A percentile compares a stretch with the other conserved stretches of the same genome.
These are phyloP conservation scores for Nannoperca australis DNA, from an alignment of 2,797 vertebrate genomes.

Conservation along the genomic window DNA sequence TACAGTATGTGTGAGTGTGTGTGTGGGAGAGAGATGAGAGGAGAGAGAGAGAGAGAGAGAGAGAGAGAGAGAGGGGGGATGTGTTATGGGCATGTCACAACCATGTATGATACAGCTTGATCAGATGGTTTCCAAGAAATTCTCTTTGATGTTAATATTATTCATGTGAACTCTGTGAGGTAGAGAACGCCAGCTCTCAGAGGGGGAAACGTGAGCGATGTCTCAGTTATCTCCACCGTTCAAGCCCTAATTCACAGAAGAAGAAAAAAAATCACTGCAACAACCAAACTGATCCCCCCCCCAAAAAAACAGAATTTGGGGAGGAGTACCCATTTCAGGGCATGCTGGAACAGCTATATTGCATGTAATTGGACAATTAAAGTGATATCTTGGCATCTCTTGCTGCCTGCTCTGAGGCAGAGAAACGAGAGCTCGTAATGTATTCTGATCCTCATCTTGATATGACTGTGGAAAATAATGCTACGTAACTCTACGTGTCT, in stretches of 20 bases:
- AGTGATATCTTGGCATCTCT: conserved; percentile 74
- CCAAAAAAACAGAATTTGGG: conserved; percentile 56
- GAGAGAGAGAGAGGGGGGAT: conserved; percentile 17
- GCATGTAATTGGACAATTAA: conserved; percentile 81
- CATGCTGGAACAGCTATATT: conserved; percentile 65
- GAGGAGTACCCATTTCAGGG: conserved; percentile 67
- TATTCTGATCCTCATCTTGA: conserved; percentile 65
- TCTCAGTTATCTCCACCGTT: conserved; percentile 72
- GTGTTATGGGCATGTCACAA: conserved; percentile 74
- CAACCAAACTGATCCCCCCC: conserved; percentile 43
- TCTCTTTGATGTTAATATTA: conserved; percentile 83
- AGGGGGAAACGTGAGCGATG: conserved; percentile 71
- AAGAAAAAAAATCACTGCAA: conserved; percentile 42
- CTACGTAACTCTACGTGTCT: conserved; percentile 50
- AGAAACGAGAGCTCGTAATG: conserved; percentile 46
- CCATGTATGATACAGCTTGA: conserved; percentile 79
- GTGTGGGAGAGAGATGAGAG: conserved; percentile 16
- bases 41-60: conserved; percentile 32
- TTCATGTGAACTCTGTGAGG: conserved; percentile 80
- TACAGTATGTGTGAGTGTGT: conserved; percentile 28
- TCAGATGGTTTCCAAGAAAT: conserved; percentile 84
- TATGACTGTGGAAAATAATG: conserved; percentile 58
- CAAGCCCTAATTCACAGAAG: conserved; percentile 62
- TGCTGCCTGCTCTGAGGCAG: conserved; percentile 47
- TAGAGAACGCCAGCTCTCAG: conserved; percentile 70